phyloP scores from a whole-genome alignment of 2,797 vertebrate species.

The Phrynocephalus guinanensis region DNA sequence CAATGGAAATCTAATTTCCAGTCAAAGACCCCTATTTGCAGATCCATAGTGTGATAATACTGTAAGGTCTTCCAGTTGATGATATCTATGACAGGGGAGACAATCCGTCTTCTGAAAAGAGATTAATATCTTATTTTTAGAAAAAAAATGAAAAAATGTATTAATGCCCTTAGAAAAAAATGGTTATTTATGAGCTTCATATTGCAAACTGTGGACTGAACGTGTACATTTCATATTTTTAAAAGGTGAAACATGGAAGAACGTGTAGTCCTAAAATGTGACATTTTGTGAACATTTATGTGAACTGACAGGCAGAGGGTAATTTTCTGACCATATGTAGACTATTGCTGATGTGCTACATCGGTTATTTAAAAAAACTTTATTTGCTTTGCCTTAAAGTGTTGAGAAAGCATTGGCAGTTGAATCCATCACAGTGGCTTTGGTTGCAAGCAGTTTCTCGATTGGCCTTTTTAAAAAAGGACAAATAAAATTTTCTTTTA shows the following conservation, averaged over 20 bases:
- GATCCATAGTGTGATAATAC: conserved; percentile 82
- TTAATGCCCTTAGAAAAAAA: background rate
- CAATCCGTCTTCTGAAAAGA: conserved; percentile 82
- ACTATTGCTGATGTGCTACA: too few relatives aligned
- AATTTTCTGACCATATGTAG: background rate
- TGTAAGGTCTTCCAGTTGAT: conserved; percentile 88
- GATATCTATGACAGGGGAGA: conserved; percentile 87
- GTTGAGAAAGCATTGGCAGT: too few relatives aligned
- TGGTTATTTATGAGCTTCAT: background rate
- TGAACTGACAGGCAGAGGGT: background rate
- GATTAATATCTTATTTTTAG: conserved; percentile 22
- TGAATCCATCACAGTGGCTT: too few relatives aligned
- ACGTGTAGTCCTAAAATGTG: background rate
- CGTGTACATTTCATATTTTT: background rate
- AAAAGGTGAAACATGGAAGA: background rate
- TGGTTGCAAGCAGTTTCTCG: too few relatives aligned
- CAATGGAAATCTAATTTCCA: conserved; percentile 90
- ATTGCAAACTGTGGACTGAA: background rate
- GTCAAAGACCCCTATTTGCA: conserved; percentile 84
- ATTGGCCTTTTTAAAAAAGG: too few relatives aligned
- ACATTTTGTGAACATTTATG: too few relatives aligned
- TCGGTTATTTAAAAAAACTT: too few relatives aligned
- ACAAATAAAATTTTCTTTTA: too few relatives aligned
- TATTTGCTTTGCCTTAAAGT: too few relatives aligned
- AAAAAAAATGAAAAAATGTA: background rate